Conservation (phyloP, 2,888 invertebrate species). For the Lapara coniferarum region DNA sequence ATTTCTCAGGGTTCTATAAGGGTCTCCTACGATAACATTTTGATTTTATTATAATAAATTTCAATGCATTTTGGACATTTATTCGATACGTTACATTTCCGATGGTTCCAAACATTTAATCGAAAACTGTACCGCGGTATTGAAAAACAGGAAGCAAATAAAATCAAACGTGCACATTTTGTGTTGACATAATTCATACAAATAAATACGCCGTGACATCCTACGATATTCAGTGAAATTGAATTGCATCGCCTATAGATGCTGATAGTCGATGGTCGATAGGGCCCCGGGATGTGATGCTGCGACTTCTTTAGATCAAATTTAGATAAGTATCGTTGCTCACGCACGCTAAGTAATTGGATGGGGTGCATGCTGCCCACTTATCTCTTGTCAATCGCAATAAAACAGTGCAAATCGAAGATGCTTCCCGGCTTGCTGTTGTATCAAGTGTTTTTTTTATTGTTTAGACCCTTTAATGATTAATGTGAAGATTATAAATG, state of each 20-base stretch:
- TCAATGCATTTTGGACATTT: too few relatives aligned
- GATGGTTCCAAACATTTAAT: background rate
- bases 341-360: slow-evolving; percentile 78
- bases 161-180: background rate
- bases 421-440: background rate
- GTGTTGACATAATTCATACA: background rate
- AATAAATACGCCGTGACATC: background rate
- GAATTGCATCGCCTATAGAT: slow-evolving; percentile 52
- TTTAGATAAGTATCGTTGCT: slow-evolving; percentile 69
- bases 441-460: background rate
- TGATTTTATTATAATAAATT: too few relatives aligned
- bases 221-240: slow-evolving; percentile 41
- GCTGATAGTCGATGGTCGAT: slow-evolving; percentile 28
- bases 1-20: background rate
- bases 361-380: slow-evolving; percentile 60
- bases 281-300: slow-evolving; percentile 46
- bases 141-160: background rate
- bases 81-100: background rate
- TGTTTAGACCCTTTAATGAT: background rate
- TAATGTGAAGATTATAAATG: background rate
- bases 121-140: background rate
- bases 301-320: slow-evolving; percentile 71
- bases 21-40: too few relatives aligned
- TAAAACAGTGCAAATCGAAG: slow-evolving; percentile 63
- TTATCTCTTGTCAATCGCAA: slow-evolving; percentile 77